Conservation (phyloP, 2,888 invertebrate genomes). For the Tetranychus truncatus region DNA sequence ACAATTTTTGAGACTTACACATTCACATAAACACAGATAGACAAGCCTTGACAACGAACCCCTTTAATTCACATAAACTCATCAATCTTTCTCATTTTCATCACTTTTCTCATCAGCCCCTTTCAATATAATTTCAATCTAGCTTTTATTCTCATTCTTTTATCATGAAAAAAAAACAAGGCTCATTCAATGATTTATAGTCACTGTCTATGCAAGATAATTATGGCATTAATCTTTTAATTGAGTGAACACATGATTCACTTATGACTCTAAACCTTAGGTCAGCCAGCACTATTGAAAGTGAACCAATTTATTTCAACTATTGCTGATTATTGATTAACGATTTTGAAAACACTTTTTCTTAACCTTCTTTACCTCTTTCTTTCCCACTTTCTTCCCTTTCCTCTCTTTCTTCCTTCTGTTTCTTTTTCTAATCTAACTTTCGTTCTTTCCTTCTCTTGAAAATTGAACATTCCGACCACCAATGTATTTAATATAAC, state of each 20-base stretch:
- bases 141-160: constrained; percentile 12
- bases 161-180: not conserved
- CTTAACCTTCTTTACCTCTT: not conserved
- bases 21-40: not conserved
- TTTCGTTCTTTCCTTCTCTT: not conserved
- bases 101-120: constrained; percentile 19
- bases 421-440: not conserved
- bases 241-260: too few relatives aligned
- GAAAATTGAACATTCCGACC: not conserved
- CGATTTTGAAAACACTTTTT: too few relatives aligned
- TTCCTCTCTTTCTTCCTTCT: not conserved
- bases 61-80: not conserved
- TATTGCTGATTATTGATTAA: too few relatives aligned
- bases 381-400: constrained; percentile 2
- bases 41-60: not conserved
- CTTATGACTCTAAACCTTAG: too few relatives aligned
- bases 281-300: too few relatives aligned
- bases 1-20: not conserved
- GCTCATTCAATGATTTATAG: too few relatives aligned
- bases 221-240: too few relatives aligned
- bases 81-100: constrained; percentile 17
- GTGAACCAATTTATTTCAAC: too few relatives aligned
- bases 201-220: too few relatives aligned
- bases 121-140: constrained; percentile 20
- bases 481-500: not conserved